Base-by-base conservation (phyloP, 2,113 vertebrate species). In the Galbula dea region DNA sequence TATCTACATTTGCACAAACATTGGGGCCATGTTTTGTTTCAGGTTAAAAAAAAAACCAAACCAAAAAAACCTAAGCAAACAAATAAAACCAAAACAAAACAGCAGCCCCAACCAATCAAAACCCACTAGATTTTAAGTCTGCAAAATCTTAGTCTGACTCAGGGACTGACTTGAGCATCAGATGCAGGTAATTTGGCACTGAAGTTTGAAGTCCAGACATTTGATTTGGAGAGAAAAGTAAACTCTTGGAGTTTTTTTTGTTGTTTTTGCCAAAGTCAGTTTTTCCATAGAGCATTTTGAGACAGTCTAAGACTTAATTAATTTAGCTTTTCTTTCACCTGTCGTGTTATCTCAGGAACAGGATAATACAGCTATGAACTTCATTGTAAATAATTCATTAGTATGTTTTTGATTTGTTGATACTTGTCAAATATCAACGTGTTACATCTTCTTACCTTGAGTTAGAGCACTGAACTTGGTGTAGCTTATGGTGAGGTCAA, bases 51-150 rank as follows among this genome's bases (percentile, higher is more conserved):
- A 10, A 57, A 72, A 72, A 72, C 2, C 10, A 41, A 34, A 24
- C 3, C 27, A 16, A 7, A 14, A 46, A 23, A 21, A 7, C 5
- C 2, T n/a, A n/a, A n/a, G n/a, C n/a, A n/a, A n/a, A n/a, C n/a
- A n/a, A n/a, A n/a, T n/a, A n/a, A n/a, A 26, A 22, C 16, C 7
- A 9, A 69, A 24, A 26, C 41, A 43, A 43, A 43, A 43, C 15
- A 15, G 15, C 41, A 43, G 15, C 41, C 41, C 41, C 41, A 43
- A 15, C 41, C 15, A 11, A 43, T 11, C 41, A 43, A 43, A 43
- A 43, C 41, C n/a, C 41, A 43, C 41, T 15, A 43, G 41, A 46
- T 67, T 75, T 83, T 73, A 73, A 73, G 73, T 54, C 36, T 73
- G 24, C n/a, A 80, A 72, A 76, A 34, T 55, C 23, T 39, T 63